These are phyloP conservation scores for Andricus grossulariae DNA, from an alignment of 1,140 invertebrate genomes.

Conservation along the genomic window DNA sequence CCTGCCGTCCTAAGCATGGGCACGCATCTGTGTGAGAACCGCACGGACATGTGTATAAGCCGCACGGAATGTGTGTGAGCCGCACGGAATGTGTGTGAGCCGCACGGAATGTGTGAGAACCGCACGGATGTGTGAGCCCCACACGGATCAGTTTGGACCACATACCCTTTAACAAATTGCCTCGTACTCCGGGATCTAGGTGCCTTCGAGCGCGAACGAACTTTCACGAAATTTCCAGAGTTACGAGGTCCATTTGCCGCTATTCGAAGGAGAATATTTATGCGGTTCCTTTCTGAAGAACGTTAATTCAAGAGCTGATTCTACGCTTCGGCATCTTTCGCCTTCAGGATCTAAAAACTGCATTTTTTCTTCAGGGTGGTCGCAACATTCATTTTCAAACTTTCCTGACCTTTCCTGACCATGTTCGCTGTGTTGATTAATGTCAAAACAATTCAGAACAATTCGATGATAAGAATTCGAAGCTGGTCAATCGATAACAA, in stretches of 20 bases:
- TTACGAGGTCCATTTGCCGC: slow-evolving; percentile 56
- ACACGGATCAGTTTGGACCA: slow-evolving; percentile 27
- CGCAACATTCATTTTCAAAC: too few relatives aligned
- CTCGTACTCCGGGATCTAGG: slow-evolving; percentile 30
- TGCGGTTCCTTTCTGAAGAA: slow-evolving; percentile 37
- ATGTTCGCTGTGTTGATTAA: too few relatives aligned
- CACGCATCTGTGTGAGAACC: slow-evolving; percentile 32
- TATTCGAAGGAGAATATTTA: slow-evolving; percentile 50
- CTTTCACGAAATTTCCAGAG: slow-evolving; percentile 58
- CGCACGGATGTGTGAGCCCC: neutral
- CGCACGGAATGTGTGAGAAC: slow-evolving; percentile 25
- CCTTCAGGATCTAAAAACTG: neutral
- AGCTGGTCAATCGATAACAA: too few relatives aligned
- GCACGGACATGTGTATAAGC: neutral
- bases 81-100: neutral
- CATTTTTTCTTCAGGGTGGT: too few relatives aligned
- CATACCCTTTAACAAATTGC: slow-evolving; percentile 52
- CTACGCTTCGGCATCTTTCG: neutral
- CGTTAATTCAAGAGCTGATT: slow-evolving; percentile 30
- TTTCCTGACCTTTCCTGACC: too few relatives aligned
- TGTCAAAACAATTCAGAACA: too few relatives aligned
- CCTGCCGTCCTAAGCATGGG: slow-evolving; percentile 1
- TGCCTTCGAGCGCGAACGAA: slow-evolving; percentile 44
- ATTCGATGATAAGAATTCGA: too few relatives aligned
- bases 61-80: slow-evolving; percentile 27